phyloP scores from a whole-genome alignment of 2,888 invertebrate species.

The Xylophagus ater region DNA sequence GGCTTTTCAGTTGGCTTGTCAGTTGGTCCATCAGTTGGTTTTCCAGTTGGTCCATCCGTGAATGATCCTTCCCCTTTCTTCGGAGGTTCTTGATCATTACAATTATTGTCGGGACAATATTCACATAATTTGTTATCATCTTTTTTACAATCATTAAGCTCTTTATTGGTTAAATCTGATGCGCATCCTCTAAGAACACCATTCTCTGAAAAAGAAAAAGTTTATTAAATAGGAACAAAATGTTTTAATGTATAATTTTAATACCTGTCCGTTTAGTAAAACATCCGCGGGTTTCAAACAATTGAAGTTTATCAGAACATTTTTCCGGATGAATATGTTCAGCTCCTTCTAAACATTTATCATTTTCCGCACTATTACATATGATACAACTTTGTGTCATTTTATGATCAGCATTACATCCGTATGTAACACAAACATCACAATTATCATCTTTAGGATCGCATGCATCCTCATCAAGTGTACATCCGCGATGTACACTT shows the following conservation, averaged over 20 bases:
- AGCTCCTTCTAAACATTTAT: neutral
- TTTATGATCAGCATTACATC: conserved; percentile 8
- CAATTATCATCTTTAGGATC: conserved; percentile 2
- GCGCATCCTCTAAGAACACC: conserved; percentile 5
- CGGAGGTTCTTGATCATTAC: neutral
- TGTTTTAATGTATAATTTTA: neutral
- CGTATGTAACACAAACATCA: neutral
- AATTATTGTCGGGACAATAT: neutral
- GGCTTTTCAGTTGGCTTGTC: too few species aligned
- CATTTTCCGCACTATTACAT: neutral
- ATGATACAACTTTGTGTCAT: conserved; percentile 6
- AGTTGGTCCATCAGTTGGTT: too few species aligned
- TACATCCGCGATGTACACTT: conserved; percentile 6
- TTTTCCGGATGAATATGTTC: neutral
- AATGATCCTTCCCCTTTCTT: neutral
- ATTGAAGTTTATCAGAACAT: conserved; percentile 1
- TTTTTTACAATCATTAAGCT: neutral
- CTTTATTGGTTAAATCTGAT: neutral
- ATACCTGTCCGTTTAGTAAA: conserved; percentile 1
- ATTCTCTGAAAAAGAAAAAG: conserved; percentile 1
- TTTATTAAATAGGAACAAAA: neutral
- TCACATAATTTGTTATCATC: neutral
- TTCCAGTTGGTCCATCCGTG: too few species aligned
- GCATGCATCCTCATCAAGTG: neutral
- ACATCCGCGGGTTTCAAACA: conserved; percentile 6